Evolutionary conservation across 2,113 vertebrate species (phyloP).

Genomic region (Oryzias woworae): DNA sequence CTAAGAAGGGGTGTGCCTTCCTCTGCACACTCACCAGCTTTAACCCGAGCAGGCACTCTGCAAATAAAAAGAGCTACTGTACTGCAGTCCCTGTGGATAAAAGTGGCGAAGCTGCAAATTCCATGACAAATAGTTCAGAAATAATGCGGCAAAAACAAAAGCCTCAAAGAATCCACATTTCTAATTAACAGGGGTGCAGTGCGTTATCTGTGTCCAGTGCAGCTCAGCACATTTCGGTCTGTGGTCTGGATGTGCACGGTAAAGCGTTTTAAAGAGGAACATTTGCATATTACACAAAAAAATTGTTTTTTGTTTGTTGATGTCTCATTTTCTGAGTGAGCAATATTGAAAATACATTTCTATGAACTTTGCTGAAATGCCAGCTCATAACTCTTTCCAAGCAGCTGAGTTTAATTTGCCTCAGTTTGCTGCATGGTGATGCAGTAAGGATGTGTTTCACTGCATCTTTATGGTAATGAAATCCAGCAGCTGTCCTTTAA

Average conservation of each 20-base stretch:
- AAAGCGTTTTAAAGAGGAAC: not conserved
- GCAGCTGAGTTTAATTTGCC: constrained; percentile 27
- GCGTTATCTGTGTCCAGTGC: constrained; percentile 35
- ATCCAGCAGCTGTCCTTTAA: constrained; percentile 32
- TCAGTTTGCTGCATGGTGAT: constrained; percentile 50
- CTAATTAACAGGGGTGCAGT: constrained; percentile 64
- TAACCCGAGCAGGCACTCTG: constrained; percentile 32
- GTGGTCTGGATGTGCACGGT: not conserved
- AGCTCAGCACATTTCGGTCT: constrained; percentile 47
- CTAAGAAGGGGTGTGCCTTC: constrained; percentile 31
- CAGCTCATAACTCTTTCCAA: constrained; percentile 56
- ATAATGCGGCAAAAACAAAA: constrained; percentile 78
- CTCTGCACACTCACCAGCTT: constrained; percentile 18
- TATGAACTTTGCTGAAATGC: constrained; percentile 63
- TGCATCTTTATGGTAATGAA: constrained; percentile 21
- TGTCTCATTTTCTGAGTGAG: constrained; percentile 18
- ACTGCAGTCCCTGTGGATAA: constrained; percentile 52
- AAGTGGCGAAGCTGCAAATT: constrained; percentile 66
- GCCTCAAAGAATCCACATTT: constrained; percentile 71
- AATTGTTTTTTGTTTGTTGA: constrained; percentile 2
- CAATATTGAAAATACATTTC: constrained; percentile 21
- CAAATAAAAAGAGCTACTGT: constrained; percentile 68
- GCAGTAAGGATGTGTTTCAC: constrained; percentile 43
- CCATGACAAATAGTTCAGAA: constrained; percentile 81
- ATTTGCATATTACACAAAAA: too few species aligned